Percentiles rank a stretch among this genome's conserved stretches.
Conservation (phyloP, 2,113 vertebrate genomes). For the Plotosus lineatus region DNA sequence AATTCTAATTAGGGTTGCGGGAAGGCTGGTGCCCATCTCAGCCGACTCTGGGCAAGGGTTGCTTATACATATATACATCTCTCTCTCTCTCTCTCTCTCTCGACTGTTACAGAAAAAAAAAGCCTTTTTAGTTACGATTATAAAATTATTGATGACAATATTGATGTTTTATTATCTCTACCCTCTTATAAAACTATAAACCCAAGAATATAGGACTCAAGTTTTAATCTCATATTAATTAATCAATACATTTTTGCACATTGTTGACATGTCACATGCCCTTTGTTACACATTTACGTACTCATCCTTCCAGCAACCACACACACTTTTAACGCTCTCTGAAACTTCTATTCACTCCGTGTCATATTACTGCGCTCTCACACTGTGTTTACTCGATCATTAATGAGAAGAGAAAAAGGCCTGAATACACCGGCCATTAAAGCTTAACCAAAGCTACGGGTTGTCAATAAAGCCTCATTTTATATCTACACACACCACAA, state of each 20-base stretch:
- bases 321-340: background rate
- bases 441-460: constrained; percentile 1
- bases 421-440: background rate
- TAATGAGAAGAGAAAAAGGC: background rate
- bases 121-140: background rate
- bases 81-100: background rate
- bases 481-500: background rate
- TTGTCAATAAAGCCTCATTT: constrained; percentile 16
- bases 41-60: too few relatives aligned
- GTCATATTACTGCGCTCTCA: background rate
- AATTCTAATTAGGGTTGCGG: too few relatives aligned
- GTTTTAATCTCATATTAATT: background rate
- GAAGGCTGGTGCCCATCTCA: too few relatives aligned
- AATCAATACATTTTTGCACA: too few relatives aligned
- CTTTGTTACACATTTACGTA: background rate
- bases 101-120: background rate
- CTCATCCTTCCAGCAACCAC: background rate
- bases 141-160: background rate
- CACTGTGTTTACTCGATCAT: background rate
- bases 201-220: background rate
- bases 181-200: background rate
- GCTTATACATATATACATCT: too few relatives aligned
- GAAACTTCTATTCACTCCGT: background rate
- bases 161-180: background rate
- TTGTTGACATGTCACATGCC: background rate